phyloP scores from a whole-genome alignment of 2,888 invertebrate genomes.

The Erebia ligea region DNA sequence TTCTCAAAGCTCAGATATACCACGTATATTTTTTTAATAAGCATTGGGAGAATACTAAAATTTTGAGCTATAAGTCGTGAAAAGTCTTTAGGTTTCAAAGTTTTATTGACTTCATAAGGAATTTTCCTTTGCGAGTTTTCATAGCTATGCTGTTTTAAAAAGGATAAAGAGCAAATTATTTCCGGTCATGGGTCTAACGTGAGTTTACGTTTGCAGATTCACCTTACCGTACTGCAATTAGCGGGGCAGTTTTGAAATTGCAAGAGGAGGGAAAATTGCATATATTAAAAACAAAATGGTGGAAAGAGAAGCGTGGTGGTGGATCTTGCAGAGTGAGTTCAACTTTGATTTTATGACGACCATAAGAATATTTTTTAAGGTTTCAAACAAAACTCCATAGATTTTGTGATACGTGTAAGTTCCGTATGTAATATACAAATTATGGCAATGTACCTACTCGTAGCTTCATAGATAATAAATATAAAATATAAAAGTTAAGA shows the following conservation, averaged over 20 bases:
- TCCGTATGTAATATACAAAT: too few species aligned
- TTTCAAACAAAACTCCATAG: too few species aligned
- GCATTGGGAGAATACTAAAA: background rate
- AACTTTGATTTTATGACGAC: background rate
- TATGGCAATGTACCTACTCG: too few species aligned
- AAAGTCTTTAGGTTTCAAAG: background rate
- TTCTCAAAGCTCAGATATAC: background rate
- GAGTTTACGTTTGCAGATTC: slow-evolving; percentile 86
- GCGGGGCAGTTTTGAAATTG: slow-evolving; percentile 95
- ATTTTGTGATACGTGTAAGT: too few species aligned
- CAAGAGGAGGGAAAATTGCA: slow-evolving; percentile 98
- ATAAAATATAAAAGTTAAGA: too few species aligned
- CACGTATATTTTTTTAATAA: background rate
- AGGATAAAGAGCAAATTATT: slow-evolving; percentile 6
- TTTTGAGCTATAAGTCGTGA: background rate
- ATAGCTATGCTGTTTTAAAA: background rate
- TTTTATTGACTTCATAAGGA: slow-evolving; percentile 13
- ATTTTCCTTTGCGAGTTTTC: slow-evolving; percentile 16
- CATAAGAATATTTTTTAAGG: too few species aligned
- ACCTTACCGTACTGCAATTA: slow-evolving; percentile 96
- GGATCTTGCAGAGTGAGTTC: slow-evolving; percentile 90
- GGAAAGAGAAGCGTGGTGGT: slow-evolving; percentile 97
- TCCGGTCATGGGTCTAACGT: slow-evolving; percentile 38
- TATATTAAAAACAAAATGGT: slow-evolving; percentile 97
- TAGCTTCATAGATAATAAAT: too few species aligned